Conservation (phyloP, 2,888 invertebrate species). For the Drosophila flavopinicola region DNA sequence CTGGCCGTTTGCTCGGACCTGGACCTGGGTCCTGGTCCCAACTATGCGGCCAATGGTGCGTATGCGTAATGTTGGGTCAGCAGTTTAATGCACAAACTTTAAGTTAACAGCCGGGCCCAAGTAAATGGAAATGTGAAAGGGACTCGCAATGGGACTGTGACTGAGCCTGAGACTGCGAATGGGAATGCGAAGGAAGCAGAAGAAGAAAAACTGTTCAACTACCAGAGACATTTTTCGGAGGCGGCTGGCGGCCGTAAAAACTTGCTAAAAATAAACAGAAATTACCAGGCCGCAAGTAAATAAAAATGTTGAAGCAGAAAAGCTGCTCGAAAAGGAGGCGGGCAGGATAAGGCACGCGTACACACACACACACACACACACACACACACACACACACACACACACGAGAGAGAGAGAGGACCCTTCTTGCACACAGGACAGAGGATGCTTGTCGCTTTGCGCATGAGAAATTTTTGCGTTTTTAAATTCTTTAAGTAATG, state of each 20-base stretch:
- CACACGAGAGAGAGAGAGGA: too few species aligned
- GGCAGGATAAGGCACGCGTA: too few species aligned
- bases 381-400: too few species aligned
- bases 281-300: constrained; percentile 73
- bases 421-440: constrained; percentile 23
- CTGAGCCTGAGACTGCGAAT: too few species aligned
- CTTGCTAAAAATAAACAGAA: constrained; percentile 77
- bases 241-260: constrained; percentile 59
- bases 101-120: constrained; percentile 39
- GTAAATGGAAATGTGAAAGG: constrained; percentile 12
- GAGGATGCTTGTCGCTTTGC: constrained; percentile 56
- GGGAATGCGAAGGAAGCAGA: constrained; percentile 7
- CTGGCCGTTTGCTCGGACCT: not conserved
- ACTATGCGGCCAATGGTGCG: constrained; percentile 68
- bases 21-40: constrained; percentile 3
- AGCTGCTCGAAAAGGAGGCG: constrained; percentile 65
- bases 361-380: too few species aligned
- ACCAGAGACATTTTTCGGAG: constrained; percentile 55
- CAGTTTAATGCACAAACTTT: constrained; percentile 56
- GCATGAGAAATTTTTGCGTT: constrained; percentile 72
- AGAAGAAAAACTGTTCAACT: constrained; percentile 45
- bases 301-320: constrained; percentile 77
- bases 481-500: constrained; percentile 80
- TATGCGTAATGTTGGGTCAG: constrained; percentile 65
- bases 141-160: not conserved